Evolutionary conservation across 2,797 vertebrate genomes (phyloP).

Genomic region (Toxotes lorentzi): DNA sequence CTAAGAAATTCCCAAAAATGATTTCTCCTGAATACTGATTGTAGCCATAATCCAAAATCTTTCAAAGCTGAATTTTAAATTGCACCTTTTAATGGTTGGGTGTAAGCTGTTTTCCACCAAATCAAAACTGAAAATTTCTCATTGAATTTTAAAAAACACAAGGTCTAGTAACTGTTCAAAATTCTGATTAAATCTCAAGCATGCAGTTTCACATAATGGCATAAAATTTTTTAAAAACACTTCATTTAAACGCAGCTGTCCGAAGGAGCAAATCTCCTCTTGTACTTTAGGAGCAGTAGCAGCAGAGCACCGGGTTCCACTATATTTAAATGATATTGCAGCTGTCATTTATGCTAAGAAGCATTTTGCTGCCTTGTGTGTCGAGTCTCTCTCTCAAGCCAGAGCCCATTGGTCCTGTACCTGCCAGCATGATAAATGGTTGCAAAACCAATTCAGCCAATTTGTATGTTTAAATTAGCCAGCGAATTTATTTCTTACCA

Average conservation of each 20-base stretch:
- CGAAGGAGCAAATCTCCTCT: constrained; percentile 24
- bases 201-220: constrained; percentile 2
- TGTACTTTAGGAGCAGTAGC: constrained; percentile 32
- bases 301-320: constrained; percentile 43
- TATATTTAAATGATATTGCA: constrained; percentile 69
- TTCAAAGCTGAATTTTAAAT: constrained; percentile 30
- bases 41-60: constrained; percentile 3
- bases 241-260: constrained; percentile 33
- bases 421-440: constrained; percentile 68
- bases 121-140: constrained; percentile 11
- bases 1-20: background rate
- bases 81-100: background rate
- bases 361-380: constrained; percentile 65
- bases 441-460: constrained; percentile 56
- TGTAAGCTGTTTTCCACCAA: background rate
- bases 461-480: constrained; percentile 63
- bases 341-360: constrained; percentile 76
- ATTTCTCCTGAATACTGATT: constrained; percentile 18
- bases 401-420: constrained; percentile 48
- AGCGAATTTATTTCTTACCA: constrained; percentile 42
- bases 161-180: background rate
- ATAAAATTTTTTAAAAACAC: constrained; percentile 26
- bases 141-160: background rate
- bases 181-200: constrained; percentile 1
- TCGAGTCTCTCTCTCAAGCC: constrained; percentile 54